Base-by-base conservation (phyloP, 1,140 invertebrate genomes). In the Ceratina japonica region DNA sequence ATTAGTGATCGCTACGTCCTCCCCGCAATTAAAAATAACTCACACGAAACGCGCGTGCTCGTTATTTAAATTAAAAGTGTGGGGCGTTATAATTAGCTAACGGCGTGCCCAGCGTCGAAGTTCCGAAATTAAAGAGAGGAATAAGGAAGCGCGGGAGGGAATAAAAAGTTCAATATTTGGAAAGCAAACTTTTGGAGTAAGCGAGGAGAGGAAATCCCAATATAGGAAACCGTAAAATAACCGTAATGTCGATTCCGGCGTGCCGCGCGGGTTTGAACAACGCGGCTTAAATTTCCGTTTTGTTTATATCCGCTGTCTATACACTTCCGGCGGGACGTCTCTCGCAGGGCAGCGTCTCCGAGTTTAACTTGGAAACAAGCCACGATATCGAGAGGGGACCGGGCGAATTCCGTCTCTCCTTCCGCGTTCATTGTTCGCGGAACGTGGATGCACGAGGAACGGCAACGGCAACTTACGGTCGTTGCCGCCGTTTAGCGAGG, bases 331-430 rank as follows among this genome's bases (percentile, higher is more conserved):
- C 59, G 58, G 31, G 20, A 44, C n/a, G 61, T 71, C 62, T 56
- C 73, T 83, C 62, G 76, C 61, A 44, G 37, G 37, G 5, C 61
- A 58, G 54, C 3, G 82, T 79, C 80, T 72, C 71, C 79, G 59
- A 85, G 86, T 85, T 86, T 87, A 87, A 87, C 85, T 87, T 87
- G 86, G 86, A 85, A 81, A 79, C 81, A 83, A 83, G 83, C 85
- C 86, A 85, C 72, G 37, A 20, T 80, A 79, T 85, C 80, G 83
- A 75, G 63, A 44, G 37, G 37, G 37, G 37, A 7, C 37, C 37
- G 69, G 37, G 76, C 70, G 75, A 78, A 85, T 80, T 62, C 68
- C 62, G 75, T 54, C 70, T 56, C 31, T 44, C n/a, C 31, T 59
- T 44, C 24, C 37, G 22, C 22, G 52, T 73, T 84, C 70, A 85